A percentile compares a stretch with the other conserved stretches of the same genome.
Evolutionary conservation across 2,888 invertebrate species (phyloP).

Genomic region (Marronus borbonicus): DNA sequence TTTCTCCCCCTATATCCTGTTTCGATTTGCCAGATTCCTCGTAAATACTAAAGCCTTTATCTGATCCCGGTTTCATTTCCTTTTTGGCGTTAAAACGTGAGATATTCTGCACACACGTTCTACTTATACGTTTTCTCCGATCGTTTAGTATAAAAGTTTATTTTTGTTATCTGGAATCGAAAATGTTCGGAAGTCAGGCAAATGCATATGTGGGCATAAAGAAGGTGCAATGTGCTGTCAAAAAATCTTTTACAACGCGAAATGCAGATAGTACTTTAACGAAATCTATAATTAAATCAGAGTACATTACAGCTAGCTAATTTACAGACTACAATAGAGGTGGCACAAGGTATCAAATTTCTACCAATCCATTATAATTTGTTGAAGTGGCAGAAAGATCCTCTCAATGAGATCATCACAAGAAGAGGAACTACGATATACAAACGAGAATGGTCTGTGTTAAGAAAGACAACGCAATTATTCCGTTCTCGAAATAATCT

Average conservation of each 20-base stretch:
- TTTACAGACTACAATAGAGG: too few relatives aligned
- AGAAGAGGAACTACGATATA: too few relatives aligned
- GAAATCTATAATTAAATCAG: too few relatives aligned
- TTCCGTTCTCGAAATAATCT: too few relatives aligned
- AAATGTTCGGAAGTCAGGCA: slow-evolving; percentile 13
- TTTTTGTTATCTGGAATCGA: slow-evolving; percentile 26
- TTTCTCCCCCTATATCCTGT: slow-evolving; percentile 36
- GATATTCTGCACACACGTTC: slow-evolving; percentile 46
- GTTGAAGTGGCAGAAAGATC: too few relatives aligned
- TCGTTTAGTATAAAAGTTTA: slow-evolving; percentile 36
- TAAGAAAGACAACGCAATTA: too few relatives aligned
- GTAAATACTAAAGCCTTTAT: slow-evolving; percentile 49
- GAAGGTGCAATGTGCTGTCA: not conserved
- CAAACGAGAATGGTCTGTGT: too few relatives aligned
- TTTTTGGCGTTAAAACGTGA: slow-evolving; percentile 48
- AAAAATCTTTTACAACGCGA: not conserved
- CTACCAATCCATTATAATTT: too few relatives aligned
- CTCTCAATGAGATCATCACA: too few relatives aligned
- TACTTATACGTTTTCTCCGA: slow-evolving; percentile 47
- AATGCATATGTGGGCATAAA: not conserved
- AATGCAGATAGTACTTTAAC: not conserved
- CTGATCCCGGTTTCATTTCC: slow-evolving; percentile 49
- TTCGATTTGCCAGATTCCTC: slow-evolving; percentile 51
- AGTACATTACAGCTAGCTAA: too few relatives aligned
- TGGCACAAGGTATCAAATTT: too few relatives aligned